Conservation (phyloP, 2,888 invertebrate genomes). For the Synergus laeviventris region DNA sequence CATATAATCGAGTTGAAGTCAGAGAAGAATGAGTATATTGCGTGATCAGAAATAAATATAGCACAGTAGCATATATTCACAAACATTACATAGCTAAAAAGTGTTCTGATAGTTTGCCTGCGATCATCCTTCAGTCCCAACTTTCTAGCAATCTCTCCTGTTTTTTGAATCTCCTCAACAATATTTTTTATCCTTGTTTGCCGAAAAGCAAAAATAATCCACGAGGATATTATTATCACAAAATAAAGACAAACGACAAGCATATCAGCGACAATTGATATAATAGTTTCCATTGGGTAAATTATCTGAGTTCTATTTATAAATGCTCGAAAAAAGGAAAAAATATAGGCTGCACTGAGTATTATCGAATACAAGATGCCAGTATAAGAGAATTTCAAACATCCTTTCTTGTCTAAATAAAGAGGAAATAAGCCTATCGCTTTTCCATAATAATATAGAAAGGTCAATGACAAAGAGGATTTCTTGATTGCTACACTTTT, state of each 20-base stretch:
- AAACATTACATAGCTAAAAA: neutral
- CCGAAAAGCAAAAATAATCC: neutral
- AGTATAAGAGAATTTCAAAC: neutral
- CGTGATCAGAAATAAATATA: neutral
- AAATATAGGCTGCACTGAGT: neutral
- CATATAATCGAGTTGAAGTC: conserved; percentile 1
- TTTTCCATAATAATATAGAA: conserved; percentile 9
- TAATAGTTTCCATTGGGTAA: conserved; percentile 1
- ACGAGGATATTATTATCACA: neutral
- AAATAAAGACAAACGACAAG: neutral
- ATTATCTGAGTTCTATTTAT: neutral
- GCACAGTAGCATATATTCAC: neutral
- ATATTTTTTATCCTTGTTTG: neutral
- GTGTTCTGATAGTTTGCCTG: neutral
- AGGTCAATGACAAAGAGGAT: neutral
- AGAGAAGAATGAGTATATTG: neutral
- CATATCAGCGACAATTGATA: neutral
- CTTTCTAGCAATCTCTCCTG: neutral
- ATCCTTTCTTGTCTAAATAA: neutral
- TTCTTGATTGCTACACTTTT: neutral
- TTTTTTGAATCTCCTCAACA: neutral
- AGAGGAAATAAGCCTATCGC: conserved; percentile 3
- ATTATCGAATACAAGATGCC: neutral
- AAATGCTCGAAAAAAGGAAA: neutral
- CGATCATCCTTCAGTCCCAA: neutral